Percentiles rank a stretch among this genome's conserved stretches.
Evolutionary conservation across 1,140 invertebrate species (phyloP).

Genomic region (Dolichoris vasculosae): DNA sequence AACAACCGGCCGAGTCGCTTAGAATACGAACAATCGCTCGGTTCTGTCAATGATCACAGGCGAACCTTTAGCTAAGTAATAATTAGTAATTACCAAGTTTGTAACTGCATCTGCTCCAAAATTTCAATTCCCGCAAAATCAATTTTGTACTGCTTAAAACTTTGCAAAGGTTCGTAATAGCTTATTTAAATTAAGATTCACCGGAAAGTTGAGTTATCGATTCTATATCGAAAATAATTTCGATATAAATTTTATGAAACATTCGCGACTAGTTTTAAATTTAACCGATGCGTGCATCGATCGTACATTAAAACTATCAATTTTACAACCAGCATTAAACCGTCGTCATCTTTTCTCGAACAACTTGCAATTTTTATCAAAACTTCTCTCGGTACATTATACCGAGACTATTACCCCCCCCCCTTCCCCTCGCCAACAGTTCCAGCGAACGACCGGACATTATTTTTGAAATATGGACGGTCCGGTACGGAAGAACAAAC

Average conservation of each 20-base stretch:
- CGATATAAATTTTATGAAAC: too few species aligned
- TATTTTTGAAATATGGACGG: background rate
- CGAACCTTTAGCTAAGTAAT: slow-evolving; percentile 39
- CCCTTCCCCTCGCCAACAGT: too few species aligned
- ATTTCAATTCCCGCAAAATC: slow-evolving; percentile 44
- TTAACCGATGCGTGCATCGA: background rate
- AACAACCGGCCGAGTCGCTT: background rate
- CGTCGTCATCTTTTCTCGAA: background rate
- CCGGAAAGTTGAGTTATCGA: background rate
- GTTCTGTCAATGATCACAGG: slow-evolving; percentile 39
- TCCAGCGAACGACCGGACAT: background rate
- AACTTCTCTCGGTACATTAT: background rate
- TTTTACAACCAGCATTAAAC: background rate
- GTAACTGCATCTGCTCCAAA: slow-evolving; percentile 34
- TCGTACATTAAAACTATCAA: background rate
- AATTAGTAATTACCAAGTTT: slow-evolving; percentile 45
- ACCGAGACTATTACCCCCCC: too few species aligned
- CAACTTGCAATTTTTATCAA: background rate
- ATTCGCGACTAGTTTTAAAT: too few species aligned
- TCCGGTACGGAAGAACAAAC: background rate
- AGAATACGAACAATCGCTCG: background rate
- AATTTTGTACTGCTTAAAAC: slow-evolving; percentile 49
- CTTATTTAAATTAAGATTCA: slow-evolving; percentile 17
- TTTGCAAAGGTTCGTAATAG: slow-evolving; percentile 14
- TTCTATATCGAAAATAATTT: background rate